A percentile compares a stretch with the other conserved stretches of the same genome.
phyloP scores from a whole-genome alignment of 92 coral and sea anemone genomes.

The Palythoa grandiflora region DNA sequence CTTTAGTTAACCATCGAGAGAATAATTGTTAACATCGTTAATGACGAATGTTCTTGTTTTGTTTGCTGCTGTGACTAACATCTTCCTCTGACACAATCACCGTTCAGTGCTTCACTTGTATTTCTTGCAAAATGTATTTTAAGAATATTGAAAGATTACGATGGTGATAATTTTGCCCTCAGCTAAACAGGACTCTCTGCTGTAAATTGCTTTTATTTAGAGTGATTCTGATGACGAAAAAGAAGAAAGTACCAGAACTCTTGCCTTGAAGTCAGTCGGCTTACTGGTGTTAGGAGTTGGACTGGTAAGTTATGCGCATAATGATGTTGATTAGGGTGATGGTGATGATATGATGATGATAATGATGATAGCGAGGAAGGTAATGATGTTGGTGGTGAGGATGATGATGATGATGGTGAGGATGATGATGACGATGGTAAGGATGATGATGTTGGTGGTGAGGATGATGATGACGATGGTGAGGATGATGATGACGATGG shows the following conservation, averaged over 20 bases:
- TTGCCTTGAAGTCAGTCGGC: slow-evolving; percentile 80
- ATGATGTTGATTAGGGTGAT: not conserved
- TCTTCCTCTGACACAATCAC: too few relatives aligned
- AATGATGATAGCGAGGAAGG: not conserved
- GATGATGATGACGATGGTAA: not conserved
- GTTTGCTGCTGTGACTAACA: too few relatives aligned
- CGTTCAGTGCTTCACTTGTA: too few relatives aligned
- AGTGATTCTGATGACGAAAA: slow-evolving; percentile 79
- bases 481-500: not conserved
- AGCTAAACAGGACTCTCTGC: not conserved
- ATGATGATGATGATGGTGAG: not conserved
- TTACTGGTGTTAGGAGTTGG: slow-evolving; percentile 90
- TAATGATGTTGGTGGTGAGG: not conserved
- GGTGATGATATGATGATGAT: not conserved
- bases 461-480: not conserved
- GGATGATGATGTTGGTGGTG: not conserved
- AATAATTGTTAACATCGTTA: too few relatives aligned
- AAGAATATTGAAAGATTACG: not conserved
- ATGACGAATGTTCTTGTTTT: too few relatives aligned
- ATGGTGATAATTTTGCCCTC: not conserved
- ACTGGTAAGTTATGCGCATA: slow-evolving; percentile 70
- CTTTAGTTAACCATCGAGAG: too few relatives aligned
- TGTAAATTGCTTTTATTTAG: not conserved
- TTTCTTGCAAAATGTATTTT: too few relatives aligned
- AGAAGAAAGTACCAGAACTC: slow-evolving; percentile 80